Base-by-base conservation (phyloP, 2,888 invertebrate species). In the Melangyna quadrimaculata region DNA sequence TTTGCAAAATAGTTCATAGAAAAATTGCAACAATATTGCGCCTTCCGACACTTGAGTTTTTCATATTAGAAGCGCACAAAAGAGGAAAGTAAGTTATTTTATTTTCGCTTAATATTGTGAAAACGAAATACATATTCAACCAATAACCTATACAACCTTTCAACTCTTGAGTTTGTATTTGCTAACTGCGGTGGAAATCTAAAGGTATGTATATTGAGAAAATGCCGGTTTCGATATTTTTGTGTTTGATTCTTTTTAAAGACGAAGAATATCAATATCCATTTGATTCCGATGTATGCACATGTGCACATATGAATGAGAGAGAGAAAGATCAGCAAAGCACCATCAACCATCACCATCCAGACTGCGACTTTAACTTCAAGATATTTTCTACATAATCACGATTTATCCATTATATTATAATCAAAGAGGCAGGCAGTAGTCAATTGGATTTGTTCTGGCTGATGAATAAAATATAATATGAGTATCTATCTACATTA, bases 341-440 rank as follows among this genome's bases (percentile, higher is more conserved):
- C 37, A 37, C 4, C 35, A 35, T n/a, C n/a, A n/a, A 27, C 12
- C 55, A 32, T 6, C 35, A 35, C 14, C 59, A 59, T 29, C n/a
- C 27, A 63, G 27, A 27, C 40, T 19, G 8, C 22, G 22, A 59
- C 10, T 45, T 45, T 45, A 45, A 27, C 63, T 65, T 65, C 14
- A 27, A 69, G 67, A 73, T 78, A 35, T 4, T 61, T 70, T 78
- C 40, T 63, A 78, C 73, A 83, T 74, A 71, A 71, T 84, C 83
- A 84, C 74, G 83, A 84, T 72, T 71, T 59, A 75, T 79, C 79
- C 71, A 79, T 83, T 83, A 83, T 71, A 79, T 83, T 83, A 83
- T 71, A 70, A 73, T 70, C 65, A 32, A 17, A 29, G 53, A 63
- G 51, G 63, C 24, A 27, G 24, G 51, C 67, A 61, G 77, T 43